These are phyloP conservation scores for Ibycter americanus DNA, from an alignment of 2,797 vertebrate genomes.

Conservation along the genomic window DNA sequence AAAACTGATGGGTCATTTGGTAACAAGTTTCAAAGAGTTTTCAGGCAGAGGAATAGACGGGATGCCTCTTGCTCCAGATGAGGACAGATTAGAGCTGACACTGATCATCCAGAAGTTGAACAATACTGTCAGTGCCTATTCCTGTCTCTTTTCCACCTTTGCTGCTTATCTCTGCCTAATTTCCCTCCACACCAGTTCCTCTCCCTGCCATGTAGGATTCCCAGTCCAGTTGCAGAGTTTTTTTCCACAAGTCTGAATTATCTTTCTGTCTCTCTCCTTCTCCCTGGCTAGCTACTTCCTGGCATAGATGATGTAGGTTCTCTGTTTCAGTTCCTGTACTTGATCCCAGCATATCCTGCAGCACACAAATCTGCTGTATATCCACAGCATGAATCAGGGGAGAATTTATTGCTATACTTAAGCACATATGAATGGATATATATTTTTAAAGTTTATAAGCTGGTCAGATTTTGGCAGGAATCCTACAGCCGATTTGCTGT, in stretches of 20 bases:
- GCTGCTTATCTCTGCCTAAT: background rate
- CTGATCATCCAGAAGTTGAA: background rate
- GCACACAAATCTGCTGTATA: background rate
- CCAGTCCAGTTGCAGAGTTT: background rate
- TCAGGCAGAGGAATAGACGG: background rate
- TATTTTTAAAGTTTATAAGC: background rate
- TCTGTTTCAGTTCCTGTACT: background rate
- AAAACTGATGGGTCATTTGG: background rate
- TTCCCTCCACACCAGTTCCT: background rate
- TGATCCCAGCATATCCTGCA: background rate
- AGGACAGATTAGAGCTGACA: background rate
- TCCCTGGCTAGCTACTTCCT: background rate
- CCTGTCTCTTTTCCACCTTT: background rate
- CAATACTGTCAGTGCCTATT: background rate
- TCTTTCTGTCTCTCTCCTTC: background rate
- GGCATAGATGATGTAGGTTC: background rate
- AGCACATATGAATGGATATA: background rate
- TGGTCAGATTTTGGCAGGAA: background rate
- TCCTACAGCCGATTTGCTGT: background rate
- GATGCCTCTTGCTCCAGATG: background rate
- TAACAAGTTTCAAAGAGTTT: background rate
- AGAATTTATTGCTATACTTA: background rate
- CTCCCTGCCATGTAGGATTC: background rate
- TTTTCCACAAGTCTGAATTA: background rate
- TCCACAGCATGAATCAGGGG: background rate